Base-by-base conservation (phyloP, 2,113 vertebrate species). In the Chinchilla lanigera region DNA sequence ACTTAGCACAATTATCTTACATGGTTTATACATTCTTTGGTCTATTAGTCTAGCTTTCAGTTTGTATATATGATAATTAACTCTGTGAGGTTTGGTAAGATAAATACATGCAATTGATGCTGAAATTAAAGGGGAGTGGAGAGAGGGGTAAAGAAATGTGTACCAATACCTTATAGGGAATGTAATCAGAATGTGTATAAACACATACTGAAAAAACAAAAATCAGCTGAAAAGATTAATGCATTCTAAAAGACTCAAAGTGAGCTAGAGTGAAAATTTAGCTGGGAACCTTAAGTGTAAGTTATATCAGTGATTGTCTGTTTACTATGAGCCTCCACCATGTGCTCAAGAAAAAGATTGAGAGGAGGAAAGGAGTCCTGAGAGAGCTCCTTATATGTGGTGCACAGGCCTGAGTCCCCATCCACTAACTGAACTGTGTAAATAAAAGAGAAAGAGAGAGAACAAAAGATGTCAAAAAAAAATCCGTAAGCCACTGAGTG, bases 301-400 rank as follows among this genome's bases (percentile, higher is more conserved):
- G 2, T 3, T 12, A 85, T 5, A 41, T 38, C 1, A 58, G 24
- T 85, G 35, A 88, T 38, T 41, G n/a, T 58, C 82, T 86, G 44
- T 63, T 90, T 38, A 75, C n/a, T 24, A 2, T 41, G 8, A 93
- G 26, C 30, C 28, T 33, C 24, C 12, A 47, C 24, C 8, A 30
- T 10, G 5, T 60, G 12, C 17, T 92, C 13, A 20, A 7, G 13
- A 83, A 24, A 63, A 78, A 78, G 1, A 71, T 0, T 41, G 0
- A 17, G 14, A 22, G 0, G 20, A 83, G 12, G 20, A 12, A 33
- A 73, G 24, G 14, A 85, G 7, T 69, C 47, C n/a, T 78, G 6
- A 56, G 3, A 41, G 2, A 50, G 5, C 35, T 41, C 10, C 26
- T n/a, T 50, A 14, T n/a, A 80, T 6, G 19, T 8, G 14, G 0